Percentiles rank a stretch among this genome's conserved stretches.
Evolutionary conservation across 2,888 invertebrate genomes (phyloP).

Genomic region (Chesias legatella): DNA sequence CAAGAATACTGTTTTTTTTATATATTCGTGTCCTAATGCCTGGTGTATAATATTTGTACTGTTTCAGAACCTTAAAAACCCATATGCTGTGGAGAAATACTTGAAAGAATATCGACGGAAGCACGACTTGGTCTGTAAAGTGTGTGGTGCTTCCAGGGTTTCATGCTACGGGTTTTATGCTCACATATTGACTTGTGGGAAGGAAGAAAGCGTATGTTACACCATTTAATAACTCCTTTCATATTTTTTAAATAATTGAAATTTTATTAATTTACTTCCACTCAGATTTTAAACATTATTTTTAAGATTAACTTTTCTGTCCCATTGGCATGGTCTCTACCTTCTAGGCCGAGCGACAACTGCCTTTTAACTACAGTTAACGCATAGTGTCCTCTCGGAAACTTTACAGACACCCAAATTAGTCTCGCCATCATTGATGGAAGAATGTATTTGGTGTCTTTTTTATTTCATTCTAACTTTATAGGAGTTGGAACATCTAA

Average conservation of each 20-base stretch:
- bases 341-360: too few species aligned
- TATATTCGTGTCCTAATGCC: not conserved
- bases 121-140: conserved; percentile 73
- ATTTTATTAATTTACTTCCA: too few species aligned
- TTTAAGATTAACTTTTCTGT: too few species aligned
- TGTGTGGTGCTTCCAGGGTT: conserved; percentile 71
- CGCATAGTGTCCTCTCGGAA: too few species aligned
- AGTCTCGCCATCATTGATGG: too few species aligned
- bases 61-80: conserved; percentile 77
- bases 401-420: too few species aligned
- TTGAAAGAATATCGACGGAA: conserved; percentile 64
- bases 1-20: too few species aligned
- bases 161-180: conserved; percentile 82
- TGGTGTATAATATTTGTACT: conserved; percentile 7
- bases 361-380: too few species aligned
- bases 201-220: conserved; percentile 68
- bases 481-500: conserved; percentile 69
- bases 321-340: too few species aligned
- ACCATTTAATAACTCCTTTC: too few species aligned
- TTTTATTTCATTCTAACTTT: not conserved
- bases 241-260: too few species aligned
- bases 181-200: conserved; percentile 82
- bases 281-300: too few species aligned
- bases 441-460: not conserved
- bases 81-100: conserved; percentile 61